These are phyloP conservation scores for Dryomyza anilis DNA, from an alignment of 2,888 invertebrate species.

Conservation along the genomic window DNA sequence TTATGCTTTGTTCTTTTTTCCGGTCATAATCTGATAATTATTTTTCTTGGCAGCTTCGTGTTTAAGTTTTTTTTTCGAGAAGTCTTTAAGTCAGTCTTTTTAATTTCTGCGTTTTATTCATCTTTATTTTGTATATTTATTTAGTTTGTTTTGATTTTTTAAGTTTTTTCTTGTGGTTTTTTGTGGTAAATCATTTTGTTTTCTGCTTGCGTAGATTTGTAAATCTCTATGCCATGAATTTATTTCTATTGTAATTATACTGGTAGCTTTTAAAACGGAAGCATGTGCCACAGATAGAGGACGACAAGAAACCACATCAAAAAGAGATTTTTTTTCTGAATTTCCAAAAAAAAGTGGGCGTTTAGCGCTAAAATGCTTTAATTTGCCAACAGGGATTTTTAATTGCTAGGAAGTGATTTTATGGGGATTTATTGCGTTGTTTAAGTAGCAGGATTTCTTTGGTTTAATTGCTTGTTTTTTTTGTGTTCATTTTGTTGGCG, in stretches of 20 bases:
- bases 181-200: conserved; percentile 16
- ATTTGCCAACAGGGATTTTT: conserved; percentile 36
- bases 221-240: conserved; percentile 37
- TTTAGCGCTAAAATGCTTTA: conserved; percentile 31
- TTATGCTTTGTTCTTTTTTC: too few relatives aligned
- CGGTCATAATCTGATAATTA: too few relatives aligned
- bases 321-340: not conserved
- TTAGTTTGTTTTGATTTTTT: too few relatives aligned
- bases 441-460: too few relatives aligned
- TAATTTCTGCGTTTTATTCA: not conserved
- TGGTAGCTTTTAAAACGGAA: conserved; percentile 14
- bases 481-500: too few relatives aligned
- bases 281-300: not conserved
- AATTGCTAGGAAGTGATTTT: conserved; percentile 31
- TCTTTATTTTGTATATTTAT: not conserved
- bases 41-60: too few relatives aligned
- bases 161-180: too few relatives aligned
- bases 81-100: too few relatives aligned
- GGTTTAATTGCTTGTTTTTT: not conserved
- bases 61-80: too few relatives aligned
- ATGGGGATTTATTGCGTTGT: too few relatives aligned
- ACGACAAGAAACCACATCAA: not conserved
- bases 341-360: not conserved
- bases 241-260: conserved; percentile 42
- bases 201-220: conserved; percentile 26